phyloP scores from a whole-genome alignment of 2,113 vertebrate species.

The Pelecanoides urinatrix region DNA sequence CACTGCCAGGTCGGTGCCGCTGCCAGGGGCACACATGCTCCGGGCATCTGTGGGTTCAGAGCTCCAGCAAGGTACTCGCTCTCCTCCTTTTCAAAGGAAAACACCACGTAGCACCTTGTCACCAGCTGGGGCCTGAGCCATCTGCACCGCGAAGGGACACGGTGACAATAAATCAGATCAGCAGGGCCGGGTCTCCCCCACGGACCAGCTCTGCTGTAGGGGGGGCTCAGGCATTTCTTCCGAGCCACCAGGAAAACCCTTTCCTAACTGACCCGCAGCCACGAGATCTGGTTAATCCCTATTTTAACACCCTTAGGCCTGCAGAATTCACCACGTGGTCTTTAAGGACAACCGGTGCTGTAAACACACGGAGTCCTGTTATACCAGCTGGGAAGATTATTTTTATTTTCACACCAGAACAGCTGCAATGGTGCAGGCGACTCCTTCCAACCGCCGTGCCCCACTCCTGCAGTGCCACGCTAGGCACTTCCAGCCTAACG shows the following conservation, averaged over 20 bases:
- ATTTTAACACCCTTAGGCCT: background rate
- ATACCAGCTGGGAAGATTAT: background rate
- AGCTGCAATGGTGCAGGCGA: rapidly evolving
- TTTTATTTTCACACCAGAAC: background rate
- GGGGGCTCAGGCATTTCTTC: background rate
- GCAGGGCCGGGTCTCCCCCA: background rate
- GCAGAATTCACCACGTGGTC: rapidly evolving
- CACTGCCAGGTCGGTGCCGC: background rate
- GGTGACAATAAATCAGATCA: background rate
- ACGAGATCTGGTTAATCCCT: background rate
- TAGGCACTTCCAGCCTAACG: background rate
- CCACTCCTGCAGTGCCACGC: rapidly evolving
- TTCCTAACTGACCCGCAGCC: background rate
- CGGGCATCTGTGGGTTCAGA: rapidly evolving
- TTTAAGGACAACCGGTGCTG: background rate
- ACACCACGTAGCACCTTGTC: rapidly evolving
- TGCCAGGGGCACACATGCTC: background rate
- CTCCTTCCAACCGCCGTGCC: background rate
- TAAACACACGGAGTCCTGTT: rapidly evolving
- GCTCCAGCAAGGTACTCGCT: background rate
- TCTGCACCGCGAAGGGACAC: background rate
- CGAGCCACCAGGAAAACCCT: background rate
- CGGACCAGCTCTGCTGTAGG: background rate
- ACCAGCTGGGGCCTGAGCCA: background rate
- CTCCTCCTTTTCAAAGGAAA: background rate